phyloP scores from a whole-genome alignment of 2,888 invertebrate species.

The Adelognathus sp. region DNA sequence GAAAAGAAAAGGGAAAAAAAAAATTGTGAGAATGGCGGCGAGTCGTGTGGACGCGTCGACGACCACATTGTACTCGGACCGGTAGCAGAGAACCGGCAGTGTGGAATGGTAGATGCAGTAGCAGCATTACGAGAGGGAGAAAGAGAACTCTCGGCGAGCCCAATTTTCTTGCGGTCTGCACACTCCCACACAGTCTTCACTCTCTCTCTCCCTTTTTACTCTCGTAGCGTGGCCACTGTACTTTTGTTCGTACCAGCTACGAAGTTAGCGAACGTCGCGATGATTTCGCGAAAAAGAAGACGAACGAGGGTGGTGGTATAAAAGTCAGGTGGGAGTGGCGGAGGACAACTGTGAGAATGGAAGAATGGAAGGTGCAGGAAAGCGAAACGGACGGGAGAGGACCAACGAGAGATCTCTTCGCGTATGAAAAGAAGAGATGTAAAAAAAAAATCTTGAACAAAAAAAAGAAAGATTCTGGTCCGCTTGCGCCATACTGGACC shows the following conservation, averaged over 20 bases:
- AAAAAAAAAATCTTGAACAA: constrained; percentile 40
- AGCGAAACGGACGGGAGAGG: constrained; percentile 9
- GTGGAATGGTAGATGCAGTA: constrained; percentile 33
- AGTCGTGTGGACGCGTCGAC: constrained; percentile 53
- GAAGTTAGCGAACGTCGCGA: constrained; percentile 56
- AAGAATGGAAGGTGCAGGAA: constrained; percentile 67
- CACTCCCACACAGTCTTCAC: background rate
- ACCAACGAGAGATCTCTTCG: constrained; percentile 16
- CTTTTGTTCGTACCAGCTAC: constrained; percentile 57
- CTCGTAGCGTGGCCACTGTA: constrained; percentile 30
- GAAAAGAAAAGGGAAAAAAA: background rate
- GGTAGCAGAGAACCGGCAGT: constrained; percentile 14
- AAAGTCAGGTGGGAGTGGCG: no score
- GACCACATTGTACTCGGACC: constrained; percentile 52
- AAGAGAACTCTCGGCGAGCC: constrained; percentile 46
- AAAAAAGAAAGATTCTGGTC: no score
- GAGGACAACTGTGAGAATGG: constrained; percentile 69
- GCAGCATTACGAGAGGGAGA: constrained; percentile 46
- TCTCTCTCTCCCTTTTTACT: constrained; percentile 5
- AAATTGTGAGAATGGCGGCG: constrained; percentile 18
- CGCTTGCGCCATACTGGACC: constrained; percentile 37
- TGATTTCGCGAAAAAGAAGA: constrained; percentile 19
- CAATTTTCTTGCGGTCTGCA: constrained; percentile 50
- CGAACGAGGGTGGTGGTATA: constrained; percentile 5
- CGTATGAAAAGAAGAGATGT: constrained; percentile 55